Base-by-base conservation (phyloP, 2,888 invertebrate species). In the Neoscelio sp. region DNA sequence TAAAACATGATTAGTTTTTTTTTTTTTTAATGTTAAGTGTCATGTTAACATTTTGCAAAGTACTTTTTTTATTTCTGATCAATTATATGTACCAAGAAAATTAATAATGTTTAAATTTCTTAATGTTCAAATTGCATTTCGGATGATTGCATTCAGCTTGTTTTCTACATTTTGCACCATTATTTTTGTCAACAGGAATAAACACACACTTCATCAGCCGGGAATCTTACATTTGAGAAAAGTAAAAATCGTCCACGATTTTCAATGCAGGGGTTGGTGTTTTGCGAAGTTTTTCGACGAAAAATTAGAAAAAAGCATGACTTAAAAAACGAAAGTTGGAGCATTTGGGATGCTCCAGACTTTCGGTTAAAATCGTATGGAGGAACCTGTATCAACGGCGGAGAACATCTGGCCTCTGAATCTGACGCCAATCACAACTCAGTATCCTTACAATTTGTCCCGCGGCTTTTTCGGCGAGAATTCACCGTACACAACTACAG, bases 351-450 rank as follows among this genome's bases (percentile, higher is more conserved):
- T 90, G 88, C 87, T 87, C 87, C 88, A 83, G 85, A 86, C 84
- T 86, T 86, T 85, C 86, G 88, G 89, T 83, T 90, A 88, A 87
- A 86, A 85, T 89, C 90, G 89, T 89, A 90, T 90, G 90, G 90
- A 90, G 90, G 90, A 89, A 85, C 86, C 87, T 86, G 85, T 88
- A 86, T 86, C 81, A 86, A 83, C 80, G 76, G 87, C 88, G 84
- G 89, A 89, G 85, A 88, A 86, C 86, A 88, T 83, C 87, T 88
- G 89, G 90, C 85, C 88, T 87, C 85, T 87, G 73, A 90, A 90
- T 83, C 82, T 87, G 83, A 89, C 89, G 83, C 85, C 86, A 80
- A 80, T 84, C 82, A 82, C 85, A 83, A 82, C 83, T 62, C 83
- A 80, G 80, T 85, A 82, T 83, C 77, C 81, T 85, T 85, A 88